These are phyloP conservation scores for Otocyon megalotis DNA, from an alignment of 2,113 vertebrate genomes.

Conservation along the genomic window DNA sequence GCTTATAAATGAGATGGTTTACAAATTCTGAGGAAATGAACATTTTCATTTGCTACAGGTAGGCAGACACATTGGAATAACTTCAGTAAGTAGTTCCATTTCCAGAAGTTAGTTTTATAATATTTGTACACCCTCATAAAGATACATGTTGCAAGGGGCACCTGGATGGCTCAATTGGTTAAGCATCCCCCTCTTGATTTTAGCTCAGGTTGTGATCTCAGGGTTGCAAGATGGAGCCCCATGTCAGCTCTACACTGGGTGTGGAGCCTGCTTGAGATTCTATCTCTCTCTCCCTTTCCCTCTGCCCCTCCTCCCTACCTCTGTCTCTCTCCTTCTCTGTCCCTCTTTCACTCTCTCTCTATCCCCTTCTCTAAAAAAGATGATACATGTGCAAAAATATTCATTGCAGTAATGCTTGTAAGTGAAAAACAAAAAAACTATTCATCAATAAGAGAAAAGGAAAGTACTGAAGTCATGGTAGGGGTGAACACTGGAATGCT, in stretches of 20 bases:
- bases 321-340: not conserved
- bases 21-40: not conserved
- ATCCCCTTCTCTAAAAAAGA: not conserved
- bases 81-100: not conserved
- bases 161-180: not conserved
- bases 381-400: not conserved
- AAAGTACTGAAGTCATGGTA: not conserved
- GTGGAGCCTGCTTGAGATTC: not conserved
- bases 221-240: not conserved
- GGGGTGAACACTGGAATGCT: not conserved
- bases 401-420: not conserved
- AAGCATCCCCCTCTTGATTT: not conserved
- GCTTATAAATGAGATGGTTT: not conserved
- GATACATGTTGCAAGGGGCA: not conserved
- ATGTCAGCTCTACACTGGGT: not conserved
- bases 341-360: not conserved
- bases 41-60: not conserved
- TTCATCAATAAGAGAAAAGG: not conserved
- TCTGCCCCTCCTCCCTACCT: no score
- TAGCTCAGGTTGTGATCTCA: not conserved
- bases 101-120: not conserved
- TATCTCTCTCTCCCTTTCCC: not conserved
- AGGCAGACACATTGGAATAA: not conserved
- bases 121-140: slow-evolving; percentile 24
- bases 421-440: not conserved